Conservation (phyloP, 2,113 vertebrate genomes). For the Ammodytes marinus region DNA sequence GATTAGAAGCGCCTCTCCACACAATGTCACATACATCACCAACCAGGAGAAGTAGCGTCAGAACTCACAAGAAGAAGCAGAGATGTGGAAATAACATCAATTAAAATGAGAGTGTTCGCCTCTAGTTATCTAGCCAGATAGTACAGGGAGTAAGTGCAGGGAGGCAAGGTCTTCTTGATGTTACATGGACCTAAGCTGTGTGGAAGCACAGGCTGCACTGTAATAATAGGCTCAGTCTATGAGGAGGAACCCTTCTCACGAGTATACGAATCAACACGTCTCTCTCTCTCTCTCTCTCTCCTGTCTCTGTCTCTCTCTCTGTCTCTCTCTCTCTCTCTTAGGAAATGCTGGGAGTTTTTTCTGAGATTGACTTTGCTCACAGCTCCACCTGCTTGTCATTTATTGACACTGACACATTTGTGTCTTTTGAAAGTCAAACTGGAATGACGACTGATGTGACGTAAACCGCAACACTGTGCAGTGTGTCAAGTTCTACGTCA, state of each 20-base stretch:
- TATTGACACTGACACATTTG: constrained; percentile 78
- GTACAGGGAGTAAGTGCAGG: constrained; percentile 37
- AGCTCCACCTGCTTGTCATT: constrained; percentile 88
- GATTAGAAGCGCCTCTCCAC: constrained; percentile 71
- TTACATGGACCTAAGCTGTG: constrained; percentile 28
- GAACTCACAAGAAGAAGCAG: constrained; percentile 56
- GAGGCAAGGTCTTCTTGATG: constrained; percentile 46
- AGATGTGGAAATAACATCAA: constrained; percentile 69
- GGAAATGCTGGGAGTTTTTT: constrained; percentile 51
- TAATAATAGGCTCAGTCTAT: constrained; percentile 17
- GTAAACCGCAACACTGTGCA: not conserved
- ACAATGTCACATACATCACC: constrained; percentile 60
- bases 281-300: constrained; percentile 8
- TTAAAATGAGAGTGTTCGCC: constrained; percentile 72
- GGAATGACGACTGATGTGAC: not conserved
- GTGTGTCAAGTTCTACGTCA: not conserved
- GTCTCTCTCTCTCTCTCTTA: constrained; percentile 13
- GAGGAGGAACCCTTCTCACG: constrained; percentile 24
- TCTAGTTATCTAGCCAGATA: constrained; percentile 58
- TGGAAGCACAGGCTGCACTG: constrained; percentile 36
- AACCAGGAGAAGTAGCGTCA: constrained; percentile 56
- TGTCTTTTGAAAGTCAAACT: constrained; percentile 39
- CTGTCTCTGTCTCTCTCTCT: constrained; percentile 13
- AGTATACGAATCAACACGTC: constrained; percentile 23
- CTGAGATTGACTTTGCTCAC: constrained; percentile 85